Evolutionary conservation across 2,797 vertebrate species (phyloP), one percentile per base, ranked within the genome.

Genomic region (Knipowitschia caucasica): DNA sequence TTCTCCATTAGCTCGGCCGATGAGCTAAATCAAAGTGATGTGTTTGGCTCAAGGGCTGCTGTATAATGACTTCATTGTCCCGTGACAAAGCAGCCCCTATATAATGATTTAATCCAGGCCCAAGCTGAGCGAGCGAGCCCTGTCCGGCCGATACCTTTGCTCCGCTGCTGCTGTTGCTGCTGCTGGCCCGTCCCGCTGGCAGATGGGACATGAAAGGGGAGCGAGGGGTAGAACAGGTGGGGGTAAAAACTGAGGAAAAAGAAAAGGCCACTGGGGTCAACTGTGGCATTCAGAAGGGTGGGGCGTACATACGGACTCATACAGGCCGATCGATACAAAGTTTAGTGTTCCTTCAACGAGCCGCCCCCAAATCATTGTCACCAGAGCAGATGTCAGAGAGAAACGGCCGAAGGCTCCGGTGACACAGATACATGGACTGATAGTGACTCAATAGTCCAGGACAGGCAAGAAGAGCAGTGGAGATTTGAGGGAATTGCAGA

Each of bases 171-270:
- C n/a, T n/a, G n/a, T n/a, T n/a, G n/a, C n/a, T 36, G 0, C 36
- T 24, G 55, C 59, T 77, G 72, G 49, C 67, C 67, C 65, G 64
- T 67, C 51, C 42, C 64, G n/a, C 76, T 77, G 83, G 77, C 89
- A 91, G 89, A 90, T 91, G 89, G 85, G 79, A 79, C 69, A 89
- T 90, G 83, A 89, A 89, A 90, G 84, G 59, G 46, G 78, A 80
- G 21, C 44, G 62, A 73, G 81, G 69, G 71, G 73, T 75, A 45
- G 82, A 85, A 85, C 82, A 86, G 85, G 85, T 86, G 84, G 85
- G 84, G 84, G 77, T 72, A 49, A 78, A 69, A 84, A 76, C 67
- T 69, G 62, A 77, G 86, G 77, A 83, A 82, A 85, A 81, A 59
- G 54, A 71, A 69, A 42, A 86, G 86, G 82, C 42, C 76, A 56